A percentile compares a stretch with the other conserved stretches of the same genome.
Evolutionary conservation across 2,797 vertebrate species (phyloP).

Genomic region (Rhinatrema bivittatum): DNA sequence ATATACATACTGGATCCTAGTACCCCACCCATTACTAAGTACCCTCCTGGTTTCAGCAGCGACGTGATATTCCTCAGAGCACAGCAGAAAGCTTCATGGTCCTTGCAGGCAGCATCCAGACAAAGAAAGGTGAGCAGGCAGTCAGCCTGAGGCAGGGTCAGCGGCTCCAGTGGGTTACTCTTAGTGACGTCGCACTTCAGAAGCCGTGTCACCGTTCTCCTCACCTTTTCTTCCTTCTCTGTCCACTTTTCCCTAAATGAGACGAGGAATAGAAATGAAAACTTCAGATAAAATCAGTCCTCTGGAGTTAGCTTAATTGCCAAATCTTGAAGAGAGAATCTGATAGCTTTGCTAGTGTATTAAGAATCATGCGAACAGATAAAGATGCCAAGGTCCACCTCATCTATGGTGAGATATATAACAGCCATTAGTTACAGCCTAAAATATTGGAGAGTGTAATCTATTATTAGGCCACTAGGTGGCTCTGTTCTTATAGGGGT

Average conservation of each 20-base stretch:
- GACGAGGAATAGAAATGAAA: too few species aligned
- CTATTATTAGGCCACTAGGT: too few species aligned
- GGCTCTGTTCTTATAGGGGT: too few species aligned
- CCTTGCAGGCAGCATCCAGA: conserved; percentile 38
- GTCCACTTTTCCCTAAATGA: conserved; percentile 16
- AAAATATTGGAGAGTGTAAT: too few species aligned
- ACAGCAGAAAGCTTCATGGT: conserved; percentile 7
- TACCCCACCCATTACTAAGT: conserved; percentile 23
- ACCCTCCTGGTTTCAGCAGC: conserved; percentile 39
- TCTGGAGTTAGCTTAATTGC: too few species aligned
- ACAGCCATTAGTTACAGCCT: too few species aligned
- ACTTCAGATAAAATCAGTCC: too few species aligned
- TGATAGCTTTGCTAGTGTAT: too few species aligned
- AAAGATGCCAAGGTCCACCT: too few species aligned
- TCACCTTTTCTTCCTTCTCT: conserved; percentile 40
- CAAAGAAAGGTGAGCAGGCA: conserved; percentile 40
- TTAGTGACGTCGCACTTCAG: conserved; percentile 42
- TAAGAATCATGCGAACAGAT: too few species aligned
- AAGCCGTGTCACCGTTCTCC: conserved; percentile 23
- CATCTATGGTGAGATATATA: too few species aligned
- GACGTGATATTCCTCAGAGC: conserved; percentile 24
- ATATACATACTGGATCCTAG: conserved; percentile 35
- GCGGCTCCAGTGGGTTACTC: conserved; percentile 23
- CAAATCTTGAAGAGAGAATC: too few species aligned
- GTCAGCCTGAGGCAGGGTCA: conserved; percentile 21